Evolutionary conservation across 2,888 invertebrate genomes (phyloP).

Genomic region (Phengaris alcon): DNA sequence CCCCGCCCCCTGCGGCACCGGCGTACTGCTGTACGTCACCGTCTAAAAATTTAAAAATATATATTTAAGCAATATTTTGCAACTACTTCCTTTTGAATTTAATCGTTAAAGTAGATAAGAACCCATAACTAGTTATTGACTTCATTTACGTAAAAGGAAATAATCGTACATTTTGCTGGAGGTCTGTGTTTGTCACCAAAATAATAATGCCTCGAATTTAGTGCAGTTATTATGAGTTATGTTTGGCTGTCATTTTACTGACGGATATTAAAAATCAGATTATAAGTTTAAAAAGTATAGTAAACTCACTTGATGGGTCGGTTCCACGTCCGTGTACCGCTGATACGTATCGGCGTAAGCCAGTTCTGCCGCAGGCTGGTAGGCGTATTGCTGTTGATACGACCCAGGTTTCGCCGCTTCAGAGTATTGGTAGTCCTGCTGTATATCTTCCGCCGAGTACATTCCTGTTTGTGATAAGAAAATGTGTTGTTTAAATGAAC

Average conservation of each 20-base stretch:
- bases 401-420: conserved; percentile 63
- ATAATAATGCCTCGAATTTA: no score
- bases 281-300: not conserved
- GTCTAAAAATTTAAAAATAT: conserved; percentile 41
- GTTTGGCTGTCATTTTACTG: no score
- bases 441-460: conserved; percentile 72
- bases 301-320: conserved; percentile 50
- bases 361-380: conserved; percentile 47
- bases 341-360: conserved; percentile 51
- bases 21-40: conserved; percentile 49
- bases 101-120: no score
- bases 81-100: not conserved
- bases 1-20: conserved; percentile 16
- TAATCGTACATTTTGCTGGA: no score
- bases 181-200: no score
- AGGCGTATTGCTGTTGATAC: conserved; percentile 59
- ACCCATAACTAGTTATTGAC: no score
- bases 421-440: conserved; percentile 66
- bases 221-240: no score
- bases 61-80: not conserved
- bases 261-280: no score
- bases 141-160: no score
- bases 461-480: conserved; percentile 50
- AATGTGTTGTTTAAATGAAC: not conserved
- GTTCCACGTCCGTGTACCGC: conserved; percentile 48